These are phyloP conservation scores for Genyomyrus donnyi DNA, from an alignment of 2,113 vertebrate species.

Conservation along the genomic window DNA sequence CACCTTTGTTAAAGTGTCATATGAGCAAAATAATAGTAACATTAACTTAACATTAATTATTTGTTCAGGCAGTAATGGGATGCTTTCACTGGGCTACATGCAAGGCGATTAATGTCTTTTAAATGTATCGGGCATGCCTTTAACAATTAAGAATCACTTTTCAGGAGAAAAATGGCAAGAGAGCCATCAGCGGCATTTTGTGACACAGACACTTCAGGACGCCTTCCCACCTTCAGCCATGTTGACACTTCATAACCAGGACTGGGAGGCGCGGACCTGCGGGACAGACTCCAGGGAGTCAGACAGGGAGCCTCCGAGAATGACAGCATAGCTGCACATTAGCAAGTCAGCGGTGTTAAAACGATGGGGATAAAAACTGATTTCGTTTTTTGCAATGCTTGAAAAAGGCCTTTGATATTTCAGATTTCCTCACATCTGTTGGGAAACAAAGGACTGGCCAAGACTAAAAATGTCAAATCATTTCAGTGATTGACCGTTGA, in stretches of 20 bases:
- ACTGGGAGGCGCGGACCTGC: constrained; percentile 26
- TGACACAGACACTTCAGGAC: too few species aligned
- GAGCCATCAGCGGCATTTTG: too few species aligned
- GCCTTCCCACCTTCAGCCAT: constrained; percentile 50
- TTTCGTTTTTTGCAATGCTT: neutral
- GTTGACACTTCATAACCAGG: constrained; percentile 29
- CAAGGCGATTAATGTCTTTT: neutral
- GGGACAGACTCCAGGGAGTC: neutral
- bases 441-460: neutral
- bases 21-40: neutral
- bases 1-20: neutral
- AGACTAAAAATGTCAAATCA: neutral
- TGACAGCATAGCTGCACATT: neutral
- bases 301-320: neutral
- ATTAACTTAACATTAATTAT: neutral
- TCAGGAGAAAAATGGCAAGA: neutral
- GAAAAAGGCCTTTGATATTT: neutral
- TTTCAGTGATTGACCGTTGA: neutral
- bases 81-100: neutral
- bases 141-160: neutral
- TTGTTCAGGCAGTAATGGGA: neutral
- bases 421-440: neutral
- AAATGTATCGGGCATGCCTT: neutral
- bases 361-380: neutral
- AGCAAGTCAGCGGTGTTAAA: neutral